Evolutionary conservation across 2,888 invertebrate species (phyloP).

Genomic region (Odontomyia ornata): DNA sequence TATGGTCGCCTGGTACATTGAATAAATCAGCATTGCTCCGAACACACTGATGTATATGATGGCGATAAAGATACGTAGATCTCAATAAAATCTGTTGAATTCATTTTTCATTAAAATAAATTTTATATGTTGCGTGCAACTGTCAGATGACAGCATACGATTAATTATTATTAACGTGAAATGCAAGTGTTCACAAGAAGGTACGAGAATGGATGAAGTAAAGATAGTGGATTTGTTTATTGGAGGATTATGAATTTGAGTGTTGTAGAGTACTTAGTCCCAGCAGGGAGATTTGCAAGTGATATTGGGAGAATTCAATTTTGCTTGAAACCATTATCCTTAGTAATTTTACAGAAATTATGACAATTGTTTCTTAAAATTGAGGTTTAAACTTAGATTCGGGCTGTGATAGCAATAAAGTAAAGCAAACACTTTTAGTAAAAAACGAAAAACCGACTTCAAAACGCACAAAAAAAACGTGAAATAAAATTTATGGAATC

Average conservation of each 20-base stretch:
- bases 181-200: conserved; percentile 37
- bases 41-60: not conserved
- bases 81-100: conserved; percentile 45
- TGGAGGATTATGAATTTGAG: not conserved
- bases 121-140: conserved; percentile 46
- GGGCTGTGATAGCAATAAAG: too few relatives aligned
- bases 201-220: conserved; percentile 13
- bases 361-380: too few relatives aligned
- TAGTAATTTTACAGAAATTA: too few relatives aligned
- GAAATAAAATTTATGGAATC: too few relatives aligned
- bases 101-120: conserved; percentile 47
- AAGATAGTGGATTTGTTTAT: conserved; percentile 18
- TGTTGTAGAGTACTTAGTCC: not conserved
- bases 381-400: too few relatives aligned
- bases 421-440: too few relatives aligned
- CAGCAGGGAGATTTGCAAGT: not conserved
- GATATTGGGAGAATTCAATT: not conserved
- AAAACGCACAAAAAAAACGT: too few relatives aligned
- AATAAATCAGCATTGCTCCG: not conserved
- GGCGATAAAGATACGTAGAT: conserved; percentile 24
- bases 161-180: conserved; percentile 46
- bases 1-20: not conserved
- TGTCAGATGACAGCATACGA: conserved; percentile 46
- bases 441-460: too few relatives aligned
- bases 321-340: too few relatives aligned